Percentiles rank a stretch among this genome's conserved stretches.
These are phyloP conservation scores for Polietes domitor DNA, from an alignment of 2,888 invertebrate genomes.

Conservation along the genomic window DNA sequence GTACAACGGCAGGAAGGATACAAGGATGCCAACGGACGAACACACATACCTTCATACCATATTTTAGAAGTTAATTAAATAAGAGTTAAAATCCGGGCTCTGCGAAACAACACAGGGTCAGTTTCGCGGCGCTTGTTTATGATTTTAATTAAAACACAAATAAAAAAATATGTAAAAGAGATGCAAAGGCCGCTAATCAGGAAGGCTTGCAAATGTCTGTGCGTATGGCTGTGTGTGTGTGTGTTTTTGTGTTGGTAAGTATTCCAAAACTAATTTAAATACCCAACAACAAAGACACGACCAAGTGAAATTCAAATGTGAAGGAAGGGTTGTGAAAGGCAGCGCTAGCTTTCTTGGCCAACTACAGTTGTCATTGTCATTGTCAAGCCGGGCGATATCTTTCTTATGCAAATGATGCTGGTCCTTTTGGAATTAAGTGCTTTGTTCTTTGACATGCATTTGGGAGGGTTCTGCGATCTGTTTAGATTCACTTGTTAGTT, in stretches of 20 bases:
- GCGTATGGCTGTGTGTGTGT: not conserved
- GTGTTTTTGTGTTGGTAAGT: not conserved
- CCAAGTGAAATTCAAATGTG: constrained; percentile 30
- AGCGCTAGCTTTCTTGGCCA: not conserved
- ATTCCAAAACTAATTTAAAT: constrained; percentile 40
- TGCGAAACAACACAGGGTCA: constrained; percentile 4
- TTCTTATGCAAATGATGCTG: constrained; percentile 8
- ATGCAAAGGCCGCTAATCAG: constrained; percentile 25
- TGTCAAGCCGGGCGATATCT: not conserved
- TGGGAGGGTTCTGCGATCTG: not conserved
- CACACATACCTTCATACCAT: constrained; percentile 1
- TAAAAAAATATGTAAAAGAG: constrained; percentile 28
- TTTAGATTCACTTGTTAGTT: no score
- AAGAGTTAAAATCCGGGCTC: constrained; percentile 45
- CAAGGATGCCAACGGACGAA: constrained; percentile 14
- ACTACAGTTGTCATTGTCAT: not conserved
- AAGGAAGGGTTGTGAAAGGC: no score
- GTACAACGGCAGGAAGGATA: constrained; percentile 21
- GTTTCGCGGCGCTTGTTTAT: constrained; percentile 38
- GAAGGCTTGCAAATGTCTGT: not conserved
- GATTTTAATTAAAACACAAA: constrained; percentile 48
- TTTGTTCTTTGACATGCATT: constrained; percentile 13
- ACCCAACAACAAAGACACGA: constrained; percentile 8
- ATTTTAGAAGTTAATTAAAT: constrained; percentile 60
- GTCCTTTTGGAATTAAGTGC: not conserved